Base-by-base conservation (phyloP, 2,113 vertebrate species). In the Saguinus imperator region DNA sequence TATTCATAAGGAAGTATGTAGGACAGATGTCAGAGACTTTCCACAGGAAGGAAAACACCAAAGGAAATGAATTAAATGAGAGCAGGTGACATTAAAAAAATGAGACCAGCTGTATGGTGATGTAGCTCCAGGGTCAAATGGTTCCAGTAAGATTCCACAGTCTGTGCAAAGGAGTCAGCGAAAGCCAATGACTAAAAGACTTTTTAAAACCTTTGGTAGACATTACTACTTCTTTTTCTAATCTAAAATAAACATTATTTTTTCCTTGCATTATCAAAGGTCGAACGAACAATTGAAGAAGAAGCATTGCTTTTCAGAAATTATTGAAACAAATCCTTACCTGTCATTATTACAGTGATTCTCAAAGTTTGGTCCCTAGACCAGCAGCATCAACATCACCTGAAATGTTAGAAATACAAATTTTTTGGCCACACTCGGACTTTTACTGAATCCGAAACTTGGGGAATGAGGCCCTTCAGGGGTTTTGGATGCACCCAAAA, bases 41-140 rank as follows among this genome's bases (percentile, higher is more conserved):
- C 96, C 80, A 93, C 87, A 96, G 96, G 98, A 98, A 96, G 96
- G 95, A 96, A 97, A 96, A 68, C 77, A 90, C 68, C 64, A 96
- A 94, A 97, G 95, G 95, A 98, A 97, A 93, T 96, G 96, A 96
- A 95, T 68, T 96, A 95, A 96, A 94, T 94, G 96, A 92, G 90
- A 95, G 87, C 96, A 98, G 97, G 93, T 98, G 96, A 96, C 89
- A 83, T 83, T 75, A 81, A 92, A 83, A 84, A 52, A 95, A 76
- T 1, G 66, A 93, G 88, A 40, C 92, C 94, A 96, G 90, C 95
- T 97, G 84, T 58, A 20, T 2, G 10, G 81, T 82, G 66, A 61
- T 75, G n/a, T 21, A 18, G 45, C 48, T 72, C 32, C 73, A 79
- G 73, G 96, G 91, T 93, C 94, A 91, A 70, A 64, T 48, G 90